phyloP scores from a whole-genome alignment of 1,140 invertebrate species.

The Anastatus disparis region DNA sequence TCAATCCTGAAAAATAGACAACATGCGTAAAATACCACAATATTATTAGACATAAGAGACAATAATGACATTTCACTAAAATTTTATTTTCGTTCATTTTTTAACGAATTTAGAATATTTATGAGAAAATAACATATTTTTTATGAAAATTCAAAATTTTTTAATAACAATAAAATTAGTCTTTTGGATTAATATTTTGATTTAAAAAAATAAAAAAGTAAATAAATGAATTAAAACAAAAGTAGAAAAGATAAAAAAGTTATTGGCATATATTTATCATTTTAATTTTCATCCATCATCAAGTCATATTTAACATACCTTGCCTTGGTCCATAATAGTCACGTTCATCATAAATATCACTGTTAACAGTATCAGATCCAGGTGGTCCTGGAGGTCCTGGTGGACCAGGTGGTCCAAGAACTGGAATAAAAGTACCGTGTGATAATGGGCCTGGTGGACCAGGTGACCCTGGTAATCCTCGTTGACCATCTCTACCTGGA shows the following conservation, averaged over 20 bases:
- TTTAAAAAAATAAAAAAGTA: too few species aligned
- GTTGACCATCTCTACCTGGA: slow-evolving; percentile 67
- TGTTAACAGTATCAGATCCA: slow-evolving; percentile 74
- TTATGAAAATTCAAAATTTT: too few species aligned
- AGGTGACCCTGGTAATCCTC: slow-evolving; percentile 72
- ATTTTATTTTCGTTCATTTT: too few species aligned
- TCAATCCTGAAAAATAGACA: slow-evolving; percentile 65
- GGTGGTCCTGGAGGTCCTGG: slow-evolving; percentile 77
- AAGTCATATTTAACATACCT: slow-evolving; percentile 69
- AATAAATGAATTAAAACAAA: too few species aligned
- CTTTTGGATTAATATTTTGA: too few species aligned
- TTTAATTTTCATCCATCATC: too few species aligned
- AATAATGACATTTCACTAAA: too few species aligned
- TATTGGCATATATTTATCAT: too few species aligned
- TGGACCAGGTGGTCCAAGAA: slow-evolving; percentile 71
- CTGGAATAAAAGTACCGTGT: slow-evolving; percentile 60
- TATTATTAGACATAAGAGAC: too few species aligned
- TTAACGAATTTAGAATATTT: too few species aligned
- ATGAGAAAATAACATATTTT: too few species aligned
- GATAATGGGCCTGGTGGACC: slow-evolving; percentile 60
- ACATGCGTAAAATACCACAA: slow-evolving; percentile 26
- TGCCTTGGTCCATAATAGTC: slow-evolving; percentile 60
- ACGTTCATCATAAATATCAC: slow-evolving; percentile 72
- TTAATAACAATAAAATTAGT: too few species aligned
- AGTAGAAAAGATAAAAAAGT: slow-evolving; percentile 68